Evolutionary conservation across 2,113 vertebrate species (phyloP).

Genomic region (Emydura subglobosa): DNA sequence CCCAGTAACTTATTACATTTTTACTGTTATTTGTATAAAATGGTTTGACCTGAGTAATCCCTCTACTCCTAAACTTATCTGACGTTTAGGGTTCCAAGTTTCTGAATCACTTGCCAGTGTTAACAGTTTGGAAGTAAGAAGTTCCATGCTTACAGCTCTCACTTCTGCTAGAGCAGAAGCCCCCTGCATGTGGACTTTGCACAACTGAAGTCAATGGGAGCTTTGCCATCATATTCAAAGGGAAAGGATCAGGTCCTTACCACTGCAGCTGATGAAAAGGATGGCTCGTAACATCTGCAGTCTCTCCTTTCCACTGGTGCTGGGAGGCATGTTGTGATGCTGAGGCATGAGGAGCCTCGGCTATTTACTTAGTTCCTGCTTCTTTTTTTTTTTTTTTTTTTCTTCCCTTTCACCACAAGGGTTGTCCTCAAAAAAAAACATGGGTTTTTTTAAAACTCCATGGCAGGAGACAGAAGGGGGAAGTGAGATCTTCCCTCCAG

Average conservation of each 20-base stretch:
- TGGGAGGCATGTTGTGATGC: neutral
- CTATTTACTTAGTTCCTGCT: neutral
- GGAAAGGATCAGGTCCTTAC: neutral
- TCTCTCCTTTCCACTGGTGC: neutral
- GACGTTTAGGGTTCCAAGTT: neutral
- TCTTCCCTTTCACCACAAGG: neutral
- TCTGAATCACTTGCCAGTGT: neutral
- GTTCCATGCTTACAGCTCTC: neutral
- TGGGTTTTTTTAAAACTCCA: neutral
- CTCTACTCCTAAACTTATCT: neutral
- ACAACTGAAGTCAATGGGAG: neutral
- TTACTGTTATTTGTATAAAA: neutral
- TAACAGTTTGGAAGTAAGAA: neutral
- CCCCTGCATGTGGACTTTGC: neutral
- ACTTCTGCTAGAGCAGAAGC: accelerated
- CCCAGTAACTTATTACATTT: neutral
- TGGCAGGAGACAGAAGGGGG: neutral
- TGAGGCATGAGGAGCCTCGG: neutral
- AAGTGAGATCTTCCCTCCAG: neutral
- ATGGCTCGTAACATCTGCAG: neutral
- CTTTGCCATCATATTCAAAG: neutral
- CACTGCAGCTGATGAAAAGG: neutral
- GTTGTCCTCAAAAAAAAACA: neutral
- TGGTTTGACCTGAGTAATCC: neutral
- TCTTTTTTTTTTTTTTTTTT: neutral